Evolutionary conservation across 2,113 vertebrate genomes (phyloP).

Genomic region (Picathartes gymnocephalus): DNA sequence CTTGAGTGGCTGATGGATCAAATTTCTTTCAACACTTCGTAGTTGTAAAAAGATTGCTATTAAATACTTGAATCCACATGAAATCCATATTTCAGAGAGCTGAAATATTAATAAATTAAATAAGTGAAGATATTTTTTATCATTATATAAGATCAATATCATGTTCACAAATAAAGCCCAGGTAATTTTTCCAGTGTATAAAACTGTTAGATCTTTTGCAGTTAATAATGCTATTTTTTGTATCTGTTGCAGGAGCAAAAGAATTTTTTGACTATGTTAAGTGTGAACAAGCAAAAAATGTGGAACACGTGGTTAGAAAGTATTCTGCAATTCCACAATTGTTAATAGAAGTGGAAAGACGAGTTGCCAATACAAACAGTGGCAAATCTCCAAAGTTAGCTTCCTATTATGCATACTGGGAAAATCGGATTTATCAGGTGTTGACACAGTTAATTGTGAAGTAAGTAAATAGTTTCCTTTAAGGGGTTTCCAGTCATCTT

Average conservation of each 20-base stretch:
- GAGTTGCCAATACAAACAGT: constrained; percentile 79
- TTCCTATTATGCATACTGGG: constrained; percentile 87
- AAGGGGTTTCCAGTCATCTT: neutral
- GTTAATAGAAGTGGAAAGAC: constrained; percentile 84
- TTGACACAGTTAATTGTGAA: constrained; percentile 84
- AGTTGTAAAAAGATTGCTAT: neutral
- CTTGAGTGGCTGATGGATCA: neutral
- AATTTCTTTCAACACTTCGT: neutral
- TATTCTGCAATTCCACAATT: constrained; percentile 82
- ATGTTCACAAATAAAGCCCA: neutral
- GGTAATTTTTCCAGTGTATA: neutral
- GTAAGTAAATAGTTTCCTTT: constrained; percentile 65
- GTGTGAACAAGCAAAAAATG: constrained; percentile 74
- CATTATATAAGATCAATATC: neutral
- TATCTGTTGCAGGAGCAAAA: constrained; percentile 75
- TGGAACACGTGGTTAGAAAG: constrained; percentile 74
- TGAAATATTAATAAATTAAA: neutral
- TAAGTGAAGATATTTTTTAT: neutral
- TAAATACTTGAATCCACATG: neutral
- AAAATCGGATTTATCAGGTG: constrained; percentile 78
- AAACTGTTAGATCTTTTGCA: neutral
- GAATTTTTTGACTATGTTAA: constrained; percentile 86
- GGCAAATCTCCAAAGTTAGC: constrained; percentile 80
- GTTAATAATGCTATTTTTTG: neutral
- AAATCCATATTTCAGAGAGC: neutral